Evolutionary conservation across 1,140 invertebrate genomes (phyloP), one percentile per base, ranked within the genome.

Genomic region (Lordiphosa mommai): DNA sequence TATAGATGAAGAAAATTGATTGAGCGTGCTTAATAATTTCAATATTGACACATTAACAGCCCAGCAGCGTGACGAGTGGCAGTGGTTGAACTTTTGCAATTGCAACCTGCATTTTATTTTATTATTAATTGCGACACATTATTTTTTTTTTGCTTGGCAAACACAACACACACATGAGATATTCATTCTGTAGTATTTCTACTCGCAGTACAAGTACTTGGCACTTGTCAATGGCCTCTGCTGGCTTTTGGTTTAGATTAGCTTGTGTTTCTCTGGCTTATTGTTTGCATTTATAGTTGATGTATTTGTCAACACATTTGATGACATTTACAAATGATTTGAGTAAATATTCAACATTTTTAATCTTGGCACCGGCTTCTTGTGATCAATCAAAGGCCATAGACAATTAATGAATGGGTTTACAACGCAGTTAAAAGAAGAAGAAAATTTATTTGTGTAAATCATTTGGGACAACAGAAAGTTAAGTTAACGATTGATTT

Each of bases 11-110:
- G 4, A 14, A 49, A 53, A 56, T 56, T 43, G 33, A 61, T 57
- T 61, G 52, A 36, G 17, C 34, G 33, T 37, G 67, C 36, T 57
- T 51, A 48, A 67, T 70, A 66, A 59, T 74, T 70, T 71, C 13
- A 70, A 74, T 80, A 80, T 80, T 82, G 76, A 74, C 76, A 80
- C 61, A 71, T 82, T 74, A 71, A 69, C 55, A 46, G 37, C 3
- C 16, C n/a, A n/a, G n/a, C n/a, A 46, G 37, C 32, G 8, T 16
- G 27, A 46, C 37, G 44, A 33, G 29, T 40, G 32, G 44, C 48
- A 68, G 68, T 69, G 49, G 43, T 80, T 80, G 70, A 71, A 82
- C 76, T 71, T 59, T 58, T 63, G 14, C 53, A 36, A 43, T 46
- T 69, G 43, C 20, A 27, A 27, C 23, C 23, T 27, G 23, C 23